Percentiles rank a stretch among this genome's conserved stretches.
Evolutionary conservation across 2,888 invertebrate genomes (phyloP).

Genomic region (Drosophila neonasuta): DNA sequence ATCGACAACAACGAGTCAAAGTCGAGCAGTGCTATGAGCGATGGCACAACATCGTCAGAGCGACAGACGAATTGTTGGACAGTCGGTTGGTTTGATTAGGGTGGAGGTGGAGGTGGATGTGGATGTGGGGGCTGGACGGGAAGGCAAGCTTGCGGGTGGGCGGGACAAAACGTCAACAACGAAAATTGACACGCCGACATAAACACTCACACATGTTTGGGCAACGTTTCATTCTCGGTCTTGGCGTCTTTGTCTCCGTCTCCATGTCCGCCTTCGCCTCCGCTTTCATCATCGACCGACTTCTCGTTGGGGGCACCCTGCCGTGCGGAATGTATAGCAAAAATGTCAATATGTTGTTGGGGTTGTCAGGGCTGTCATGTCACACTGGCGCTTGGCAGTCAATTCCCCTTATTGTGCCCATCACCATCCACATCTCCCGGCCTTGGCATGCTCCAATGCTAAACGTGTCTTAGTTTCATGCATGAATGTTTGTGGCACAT

Average conservation of each 20-base stretch:
- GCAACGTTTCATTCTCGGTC: constrained; percentile 26
- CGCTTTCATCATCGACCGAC: constrained; percentile 13
- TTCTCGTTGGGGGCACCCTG: constrained; percentile 52
- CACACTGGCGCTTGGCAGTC: constrained; percentile 63
- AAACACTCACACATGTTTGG: constrained; percentile 77
- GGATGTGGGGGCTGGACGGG: background rate
- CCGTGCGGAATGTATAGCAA: constrained; percentile 68
- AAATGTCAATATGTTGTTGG: constrained; percentile 78
- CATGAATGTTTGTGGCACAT: constrained; percentile 81
- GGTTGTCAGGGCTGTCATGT: constrained; percentile 74
- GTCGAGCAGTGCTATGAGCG: constrained; percentile 25
- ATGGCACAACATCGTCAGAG: constrained; percentile 13
- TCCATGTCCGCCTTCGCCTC: constrained; percentile 7
- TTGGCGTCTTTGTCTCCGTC: constrained; percentile 7
- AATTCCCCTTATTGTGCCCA: background rate
- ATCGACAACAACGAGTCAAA: constrained; percentile 44
- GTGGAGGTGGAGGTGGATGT: background rate
- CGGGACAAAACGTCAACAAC: constrained; percentile 72
- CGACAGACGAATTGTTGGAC: constrained; percentile 27
- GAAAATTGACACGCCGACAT: constrained; percentile 79
- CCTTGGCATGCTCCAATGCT: constrained; percentile 24
- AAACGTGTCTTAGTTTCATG: constrained; percentile 77
- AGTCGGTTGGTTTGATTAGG: constrained; percentile 6
- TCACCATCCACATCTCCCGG: background rate
- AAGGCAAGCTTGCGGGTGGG: constrained; percentile 24